Evolutionary conservation across 2,113 vertebrate species (phyloP).

Genomic region (Neopipo cinnamomea): DNA sequence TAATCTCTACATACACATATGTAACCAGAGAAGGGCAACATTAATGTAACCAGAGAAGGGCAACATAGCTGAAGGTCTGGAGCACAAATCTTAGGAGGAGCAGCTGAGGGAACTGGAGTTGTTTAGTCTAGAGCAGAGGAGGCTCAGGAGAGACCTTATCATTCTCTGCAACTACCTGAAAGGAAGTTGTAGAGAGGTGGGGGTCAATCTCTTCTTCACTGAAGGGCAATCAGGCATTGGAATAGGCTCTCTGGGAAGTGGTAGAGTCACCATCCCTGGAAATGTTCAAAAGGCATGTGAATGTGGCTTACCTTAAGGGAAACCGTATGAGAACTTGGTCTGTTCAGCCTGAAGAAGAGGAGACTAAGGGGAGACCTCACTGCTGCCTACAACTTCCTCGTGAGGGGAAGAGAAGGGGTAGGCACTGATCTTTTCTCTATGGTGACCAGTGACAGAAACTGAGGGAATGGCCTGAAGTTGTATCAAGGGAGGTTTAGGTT

Average conservation of each 20-base stretch:
- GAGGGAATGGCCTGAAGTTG: neutral
- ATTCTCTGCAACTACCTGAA: neutral
- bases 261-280: neutral
- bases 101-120: neutral
- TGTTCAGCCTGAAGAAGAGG: neutral
- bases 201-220: rapidly evolving
- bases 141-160: neutral
- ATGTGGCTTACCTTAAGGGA: neutral
- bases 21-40: neutral
- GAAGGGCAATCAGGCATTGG: neutral
- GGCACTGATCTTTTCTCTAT: neutral
- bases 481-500: neutral
- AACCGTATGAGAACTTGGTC: neutral
- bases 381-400: neutral
- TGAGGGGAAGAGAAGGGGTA: neutral
- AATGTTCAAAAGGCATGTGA: neutral
- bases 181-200: rapidly evolving
- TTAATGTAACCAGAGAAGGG: neutral
- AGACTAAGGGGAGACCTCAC: neutral
- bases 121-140: neutral
- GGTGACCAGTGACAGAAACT: neutral
- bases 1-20: neutral
- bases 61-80: neutral
- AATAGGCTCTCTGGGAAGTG: neutral
- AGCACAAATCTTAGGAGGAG: neutral